These are phyloP conservation scores for Loxodonta africana DNA, from an alignment of 2,113 vertebrate genomes.

Conservation along the genomic window DNA sequence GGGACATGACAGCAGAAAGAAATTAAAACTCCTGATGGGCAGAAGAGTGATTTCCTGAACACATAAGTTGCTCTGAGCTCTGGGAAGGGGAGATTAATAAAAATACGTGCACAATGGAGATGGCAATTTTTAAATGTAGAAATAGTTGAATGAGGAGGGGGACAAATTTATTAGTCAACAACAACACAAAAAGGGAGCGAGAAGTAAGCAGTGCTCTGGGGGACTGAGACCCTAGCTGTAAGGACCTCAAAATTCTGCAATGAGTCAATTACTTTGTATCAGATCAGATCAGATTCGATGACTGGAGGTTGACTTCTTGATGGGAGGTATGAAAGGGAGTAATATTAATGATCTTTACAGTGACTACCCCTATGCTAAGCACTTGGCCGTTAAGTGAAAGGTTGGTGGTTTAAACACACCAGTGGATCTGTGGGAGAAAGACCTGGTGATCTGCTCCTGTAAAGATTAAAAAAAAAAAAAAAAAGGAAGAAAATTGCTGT, in stretches of 20 bases:
- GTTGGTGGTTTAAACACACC: not conserved
- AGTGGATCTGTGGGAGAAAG: not conserved
- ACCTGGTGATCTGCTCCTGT: not conserved
- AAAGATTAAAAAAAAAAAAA: not conserved
- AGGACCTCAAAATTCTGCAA: not conserved
- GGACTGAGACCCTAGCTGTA: not conserved
- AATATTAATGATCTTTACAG: not conserved
- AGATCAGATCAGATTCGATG: not conserved
- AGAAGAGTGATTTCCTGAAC: not conserved
- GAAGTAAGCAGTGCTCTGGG: rapidly evolving
- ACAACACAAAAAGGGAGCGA: not conserved
- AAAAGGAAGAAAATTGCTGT: not conserved
- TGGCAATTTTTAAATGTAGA: not conserved
- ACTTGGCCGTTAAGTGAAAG: not conserved
- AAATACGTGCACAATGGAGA: not conserved
- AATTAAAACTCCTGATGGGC: not conserved
- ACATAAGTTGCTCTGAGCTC: not conserved
- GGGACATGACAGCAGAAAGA: not conserved
- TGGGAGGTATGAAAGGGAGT: not conserved
- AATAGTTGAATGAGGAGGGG: not conserved
- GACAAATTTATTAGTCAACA: not conserved
- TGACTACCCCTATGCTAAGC: not conserved
- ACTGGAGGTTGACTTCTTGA: not conserved
- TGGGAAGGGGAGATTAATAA: not conserved
- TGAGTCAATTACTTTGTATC: not conserved